phyloP scores from a whole-genome alignment of 2,888 invertebrate genomes.

The Lasioglossum zephyrum region DNA sequence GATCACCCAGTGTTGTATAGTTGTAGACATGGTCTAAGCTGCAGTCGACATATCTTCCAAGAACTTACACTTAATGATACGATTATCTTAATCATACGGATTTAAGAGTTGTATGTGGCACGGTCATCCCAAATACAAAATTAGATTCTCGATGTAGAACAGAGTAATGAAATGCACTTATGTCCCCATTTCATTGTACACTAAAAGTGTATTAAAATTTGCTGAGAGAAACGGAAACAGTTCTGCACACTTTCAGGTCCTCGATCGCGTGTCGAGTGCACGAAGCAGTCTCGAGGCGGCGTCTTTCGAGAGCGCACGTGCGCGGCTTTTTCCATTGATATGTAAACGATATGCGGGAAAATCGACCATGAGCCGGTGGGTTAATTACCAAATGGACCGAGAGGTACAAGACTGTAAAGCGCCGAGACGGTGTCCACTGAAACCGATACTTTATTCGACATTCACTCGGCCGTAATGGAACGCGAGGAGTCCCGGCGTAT shows the following conservation, averaged over 20 bases:
- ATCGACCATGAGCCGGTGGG: conserved; percentile 8
- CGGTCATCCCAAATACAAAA: no score
- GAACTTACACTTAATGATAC: no score
- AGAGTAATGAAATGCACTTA: neutral
- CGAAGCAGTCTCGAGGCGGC: neutral
- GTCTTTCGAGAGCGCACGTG: neutral
- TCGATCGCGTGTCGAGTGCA: neutral
- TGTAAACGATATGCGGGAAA: conserved; percentile 4
- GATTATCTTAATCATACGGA: no score
- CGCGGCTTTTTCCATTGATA: conserved; percentile 8
- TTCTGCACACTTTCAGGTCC: neutral
- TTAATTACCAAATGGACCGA: neutral
- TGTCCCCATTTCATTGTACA: neutral
- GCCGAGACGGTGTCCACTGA: neutral
- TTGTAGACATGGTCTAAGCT: no score
- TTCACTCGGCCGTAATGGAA: conserved; percentile 4
- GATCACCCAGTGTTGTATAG: neutral
- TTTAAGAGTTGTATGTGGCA: no score
- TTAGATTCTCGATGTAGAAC: no score
- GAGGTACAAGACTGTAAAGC: conserved; percentile 1
- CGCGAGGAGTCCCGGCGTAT: neutral
- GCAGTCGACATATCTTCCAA: no score
- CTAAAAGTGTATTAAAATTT: neutral
- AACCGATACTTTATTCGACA: conserved; percentile 23
- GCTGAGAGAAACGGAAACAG: neutral